phyloP scores from a whole-genome alignment of 2,888 invertebrate genomes.

The Polydrusus pterygomalis region DNA sequence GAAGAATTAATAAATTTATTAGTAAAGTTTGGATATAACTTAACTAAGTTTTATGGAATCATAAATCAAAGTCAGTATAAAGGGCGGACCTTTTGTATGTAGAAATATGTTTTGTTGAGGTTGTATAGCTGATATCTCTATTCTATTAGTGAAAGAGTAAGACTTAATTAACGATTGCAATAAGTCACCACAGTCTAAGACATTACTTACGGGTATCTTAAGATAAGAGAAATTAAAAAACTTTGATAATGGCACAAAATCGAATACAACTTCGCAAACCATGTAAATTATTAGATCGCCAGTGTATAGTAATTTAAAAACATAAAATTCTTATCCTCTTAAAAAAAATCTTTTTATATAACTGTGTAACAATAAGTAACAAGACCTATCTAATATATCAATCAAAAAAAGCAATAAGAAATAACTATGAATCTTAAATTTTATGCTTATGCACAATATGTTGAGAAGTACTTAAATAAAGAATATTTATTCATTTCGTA shows the following conservation, averaged over 20 bases:
- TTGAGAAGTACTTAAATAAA: not conserved
- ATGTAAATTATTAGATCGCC: too few species aligned
- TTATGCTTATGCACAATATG: not conserved
- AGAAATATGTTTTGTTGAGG: not conserved
- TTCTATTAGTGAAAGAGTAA: not conserved
- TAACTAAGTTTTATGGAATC: not conserved
- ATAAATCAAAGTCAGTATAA: constrained; percentile 17
- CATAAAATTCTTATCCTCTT: too few species aligned
- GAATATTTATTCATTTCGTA: not conserved
- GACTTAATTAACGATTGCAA: too few species aligned
- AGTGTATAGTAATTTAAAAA: too few species aligned
- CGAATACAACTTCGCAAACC: too few species aligned
- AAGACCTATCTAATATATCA: not conserved
- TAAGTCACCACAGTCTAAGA: too few species aligned
- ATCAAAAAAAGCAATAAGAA: not conserved
- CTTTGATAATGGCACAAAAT: too few species aligned
- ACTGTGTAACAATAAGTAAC: too few species aligned
- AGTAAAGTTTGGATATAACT: constrained; percentile 9
- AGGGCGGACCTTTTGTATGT: constrained; percentile 4
- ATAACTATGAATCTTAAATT: not conserved
- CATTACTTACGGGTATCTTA: too few species aligned
- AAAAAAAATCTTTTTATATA: too few species aligned
- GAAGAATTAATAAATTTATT: constrained; percentile 20
- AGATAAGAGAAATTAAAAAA: too few species aligned
- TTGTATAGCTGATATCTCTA: too few species aligned